Percentiles rank a stretch among this genome's conserved stretches.
Evolutionary conservation across 1,140 invertebrate species (phyloP).

Genomic region (Orius laevigatus): DNA sequence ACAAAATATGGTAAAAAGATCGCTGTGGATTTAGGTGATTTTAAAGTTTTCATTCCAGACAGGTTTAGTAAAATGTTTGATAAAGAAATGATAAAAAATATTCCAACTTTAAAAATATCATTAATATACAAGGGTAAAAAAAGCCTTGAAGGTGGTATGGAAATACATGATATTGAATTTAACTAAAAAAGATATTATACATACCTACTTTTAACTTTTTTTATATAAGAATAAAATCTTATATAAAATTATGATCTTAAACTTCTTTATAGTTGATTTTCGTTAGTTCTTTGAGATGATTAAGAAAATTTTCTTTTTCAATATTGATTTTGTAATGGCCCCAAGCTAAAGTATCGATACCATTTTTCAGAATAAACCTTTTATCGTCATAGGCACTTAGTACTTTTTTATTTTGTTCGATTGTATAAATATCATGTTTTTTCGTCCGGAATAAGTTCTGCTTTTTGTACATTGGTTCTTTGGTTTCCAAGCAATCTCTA

Average conservation of each 20-base stretch:
- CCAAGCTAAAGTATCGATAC: conserved; percentile 14
- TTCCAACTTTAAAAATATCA: too few relatives aligned
- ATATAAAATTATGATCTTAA: not conserved
- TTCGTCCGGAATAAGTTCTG: conserved; percentile 11
- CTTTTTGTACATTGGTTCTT: conserved; percentile 7
- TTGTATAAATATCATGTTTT: conserved; percentile 15
- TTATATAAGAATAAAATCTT: too few relatives aligned
- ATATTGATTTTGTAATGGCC: conserved; percentile 13
- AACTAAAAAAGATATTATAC: too few relatives aligned
- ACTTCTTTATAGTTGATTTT: not conserved
- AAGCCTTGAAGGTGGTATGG: too few relatives aligned
- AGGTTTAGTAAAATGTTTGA: too few relatives aligned
- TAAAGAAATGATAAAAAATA: too few relatives aligned
- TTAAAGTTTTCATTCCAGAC: too few relatives aligned
- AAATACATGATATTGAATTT: too few relatives aligned
- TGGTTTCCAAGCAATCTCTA: conserved; percentile 12
- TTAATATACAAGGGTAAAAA: too few relatives aligned
- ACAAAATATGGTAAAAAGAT: too few relatives aligned
- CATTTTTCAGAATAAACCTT: conserved; percentile 10
- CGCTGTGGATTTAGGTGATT: too few relatives aligned
- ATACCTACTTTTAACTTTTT: too few relatives aligned
- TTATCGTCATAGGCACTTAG: conserved; percentile 15
- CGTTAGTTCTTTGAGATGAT: conserved; percentile 6
- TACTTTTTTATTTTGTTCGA: conserved; percentile 11
- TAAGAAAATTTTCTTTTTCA: not conserved